A percentile compares a stretch with the other conserved stretches of the same genome.
phyloP scores from a whole-genome alignment of 2,797 vertebrate species.

The Betta splendens region DNA sequence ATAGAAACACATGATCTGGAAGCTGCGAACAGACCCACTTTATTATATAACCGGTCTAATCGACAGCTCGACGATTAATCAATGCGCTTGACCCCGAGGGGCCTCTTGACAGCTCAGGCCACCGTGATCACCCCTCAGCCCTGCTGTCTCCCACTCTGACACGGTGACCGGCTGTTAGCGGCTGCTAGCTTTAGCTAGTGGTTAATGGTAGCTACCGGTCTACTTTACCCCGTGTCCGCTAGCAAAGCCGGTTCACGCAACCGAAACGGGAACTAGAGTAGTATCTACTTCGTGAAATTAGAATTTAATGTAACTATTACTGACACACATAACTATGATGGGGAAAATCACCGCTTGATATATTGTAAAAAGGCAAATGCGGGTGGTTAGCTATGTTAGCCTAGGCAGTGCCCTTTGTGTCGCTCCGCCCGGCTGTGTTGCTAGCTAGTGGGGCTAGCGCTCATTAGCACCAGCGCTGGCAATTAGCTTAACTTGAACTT shows the following conservation, averaged over 20 bases:
- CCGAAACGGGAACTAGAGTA: not conserved
- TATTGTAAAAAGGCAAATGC: not conserved
- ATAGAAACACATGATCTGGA: not conserved
- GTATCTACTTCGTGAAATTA: accelerated
- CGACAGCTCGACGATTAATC: accelerated
- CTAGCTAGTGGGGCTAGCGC: constrained; percentile 45
- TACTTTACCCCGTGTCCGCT: constrained; percentile 23
- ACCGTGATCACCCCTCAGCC: constrained; percentile 15
- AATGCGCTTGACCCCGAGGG: not conserved
- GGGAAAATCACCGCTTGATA: not conserved
- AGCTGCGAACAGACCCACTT: not conserved
- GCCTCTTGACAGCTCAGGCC: constrained; percentile 35
- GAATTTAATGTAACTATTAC: not conserved
- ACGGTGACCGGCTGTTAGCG: constrained; percentile 52
- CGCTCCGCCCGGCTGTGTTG: constrained; percentile 27
- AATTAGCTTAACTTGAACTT: constrained; percentile 37
- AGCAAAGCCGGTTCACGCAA: constrained; percentile 21
- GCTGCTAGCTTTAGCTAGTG: constrained; percentile 12
- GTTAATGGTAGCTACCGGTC: constrained; percentile 16
- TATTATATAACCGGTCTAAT: too few species aligned
- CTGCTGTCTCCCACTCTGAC: constrained; percentile 41
- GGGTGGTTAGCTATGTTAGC: constrained; percentile 9
- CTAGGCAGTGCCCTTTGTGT: constrained; percentile 70
- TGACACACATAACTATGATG: not conserved
- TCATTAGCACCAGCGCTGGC: constrained; percentile 39